These are phyloP conservation scores for Meloidogyne exigua DNA, from an alignment of 1,140 invertebrate species.

Conservation along the genomic window DNA sequence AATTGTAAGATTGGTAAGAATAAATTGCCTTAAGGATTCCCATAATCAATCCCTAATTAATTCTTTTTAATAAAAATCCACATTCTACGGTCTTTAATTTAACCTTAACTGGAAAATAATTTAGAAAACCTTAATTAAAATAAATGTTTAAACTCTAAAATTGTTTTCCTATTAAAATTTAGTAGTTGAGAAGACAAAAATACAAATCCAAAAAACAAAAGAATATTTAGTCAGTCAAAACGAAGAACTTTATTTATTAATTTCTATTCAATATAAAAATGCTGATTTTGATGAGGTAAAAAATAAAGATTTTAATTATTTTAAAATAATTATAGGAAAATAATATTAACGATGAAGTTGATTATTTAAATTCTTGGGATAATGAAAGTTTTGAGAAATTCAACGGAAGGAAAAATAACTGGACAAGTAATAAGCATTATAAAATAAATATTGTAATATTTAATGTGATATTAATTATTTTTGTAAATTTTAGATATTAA, in stretches of 20 bases:
- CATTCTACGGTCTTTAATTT: too few species aligned
- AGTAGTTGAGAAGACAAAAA: background rate
- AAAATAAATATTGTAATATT: slow-evolving; percentile 12
- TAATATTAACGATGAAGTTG: background rate
- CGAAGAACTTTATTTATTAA: slow-evolving; percentile 2
- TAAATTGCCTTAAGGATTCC: too few species aligned
- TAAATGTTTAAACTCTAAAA: too few species aligned
- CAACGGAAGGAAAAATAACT: background rate
- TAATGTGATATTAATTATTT: slow-evolving; percentile 4
- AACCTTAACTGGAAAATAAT: too few species aligned
- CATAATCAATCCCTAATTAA: too few species aligned
- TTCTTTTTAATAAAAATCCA: too few species aligned
- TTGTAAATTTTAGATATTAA: slow-evolving; percentile 3
- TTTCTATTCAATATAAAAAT: background rate
- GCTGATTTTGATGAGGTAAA: background rate
- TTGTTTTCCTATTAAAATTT: background rate
- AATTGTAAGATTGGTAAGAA: background rate
- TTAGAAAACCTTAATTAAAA: too few species aligned
- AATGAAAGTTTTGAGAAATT: background rate
- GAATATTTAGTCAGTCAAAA: background rate
- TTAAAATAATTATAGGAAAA: background rate
- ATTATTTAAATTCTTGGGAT: background rate
- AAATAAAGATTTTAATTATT: background rate
- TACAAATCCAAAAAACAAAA: slow-evolving; percentile 12
- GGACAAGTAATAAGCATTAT: background rate